Evolutionary conservation across 2,888 invertebrate genomes (phyloP), one percentile per base, ranked within the genome.

Genomic region (Drosophila histrio): DNA sequence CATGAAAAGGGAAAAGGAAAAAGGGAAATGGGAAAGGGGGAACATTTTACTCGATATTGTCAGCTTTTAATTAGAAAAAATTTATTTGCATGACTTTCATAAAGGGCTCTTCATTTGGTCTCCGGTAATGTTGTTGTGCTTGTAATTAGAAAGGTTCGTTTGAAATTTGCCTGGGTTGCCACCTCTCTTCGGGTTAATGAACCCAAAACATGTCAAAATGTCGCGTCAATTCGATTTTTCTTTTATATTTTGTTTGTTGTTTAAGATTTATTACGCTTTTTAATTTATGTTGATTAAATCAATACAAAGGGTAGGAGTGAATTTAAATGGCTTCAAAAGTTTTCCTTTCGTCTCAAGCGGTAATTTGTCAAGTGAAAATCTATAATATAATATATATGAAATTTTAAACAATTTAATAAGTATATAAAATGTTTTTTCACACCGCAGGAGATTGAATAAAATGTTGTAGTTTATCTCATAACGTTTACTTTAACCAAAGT

Each of bases 1-100:
- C 56, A 50, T 30, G 22, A 22, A 22, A 32, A 34, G 8, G 21
- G 5, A 24, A 52, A 64, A 4, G 11, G 24, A 36, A 49, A 15
- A 22, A 9, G 17, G 36, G 15, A n/a, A 24, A 17, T 15, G 9
- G 8, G n/a, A 15, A 9, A 7, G 21, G 17, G 7, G 9, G 6
- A 19, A 52, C 72, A 62, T 62, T 66, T 64, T 65, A 68, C 54
- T 77, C 62, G 65, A 71, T 71, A 73, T 68, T 77, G 79, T 77
- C 69, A 64, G 77, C 69, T 69, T 79, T 79, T 79, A 79, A 79
- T 79, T 79, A 77, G 64, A 63, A 73, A 67, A 77, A 80, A 80
- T 78, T 63, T 69, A 77, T 80, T 80, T 77, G 68, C 73, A 78
- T 80, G 80, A 80, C 76, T 73, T 72, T 69, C 46, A 17, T 15